Evolutionary conservation across 2,797 vertebrate species (phyloP).

Genomic region (Sebastes variabilis): DNA sequence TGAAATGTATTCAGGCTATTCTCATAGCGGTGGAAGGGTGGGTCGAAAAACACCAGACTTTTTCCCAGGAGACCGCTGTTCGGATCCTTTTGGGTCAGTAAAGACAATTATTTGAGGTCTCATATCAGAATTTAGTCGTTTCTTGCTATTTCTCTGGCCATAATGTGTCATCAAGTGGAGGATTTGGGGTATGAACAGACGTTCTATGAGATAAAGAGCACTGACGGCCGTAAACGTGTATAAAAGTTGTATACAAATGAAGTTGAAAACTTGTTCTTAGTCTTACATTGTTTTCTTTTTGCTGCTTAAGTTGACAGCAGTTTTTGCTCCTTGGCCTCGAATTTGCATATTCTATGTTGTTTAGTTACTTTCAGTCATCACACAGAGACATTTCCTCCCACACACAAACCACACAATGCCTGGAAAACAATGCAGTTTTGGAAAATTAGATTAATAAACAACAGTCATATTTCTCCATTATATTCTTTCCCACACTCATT

Average conservation of each 20-base stretch:
- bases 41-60: too few species aligned
- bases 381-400: not conserved
- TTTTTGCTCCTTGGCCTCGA: not conserved
- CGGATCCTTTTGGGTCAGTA: too few species aligned
- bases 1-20: too few species aligned
- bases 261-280: not conserved
- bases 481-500: not conserved
- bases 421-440: not conserved
- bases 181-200: not conserved
- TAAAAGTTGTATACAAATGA: not conserved
- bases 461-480: not conserved
- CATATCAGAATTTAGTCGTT: not conserved
- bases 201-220: not conserved
- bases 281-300: not conserved
- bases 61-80: too few species aligned
- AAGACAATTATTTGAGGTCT: not conserved
- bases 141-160: not conserved
- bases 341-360: not conserved
- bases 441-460: not conserved
- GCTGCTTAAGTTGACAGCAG: not conserved
- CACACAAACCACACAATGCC: not conserved
- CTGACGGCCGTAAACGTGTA: rapidly evolving
- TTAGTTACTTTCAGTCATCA: not conserved
- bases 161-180: not conserved
- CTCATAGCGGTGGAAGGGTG: too few species aligned